Evolutionary conservation across 2,888 invertebrate species (phyloP), one percentile per base, ranked within the genome.

Genomic region (Melinopterus prodromus): DNA sequence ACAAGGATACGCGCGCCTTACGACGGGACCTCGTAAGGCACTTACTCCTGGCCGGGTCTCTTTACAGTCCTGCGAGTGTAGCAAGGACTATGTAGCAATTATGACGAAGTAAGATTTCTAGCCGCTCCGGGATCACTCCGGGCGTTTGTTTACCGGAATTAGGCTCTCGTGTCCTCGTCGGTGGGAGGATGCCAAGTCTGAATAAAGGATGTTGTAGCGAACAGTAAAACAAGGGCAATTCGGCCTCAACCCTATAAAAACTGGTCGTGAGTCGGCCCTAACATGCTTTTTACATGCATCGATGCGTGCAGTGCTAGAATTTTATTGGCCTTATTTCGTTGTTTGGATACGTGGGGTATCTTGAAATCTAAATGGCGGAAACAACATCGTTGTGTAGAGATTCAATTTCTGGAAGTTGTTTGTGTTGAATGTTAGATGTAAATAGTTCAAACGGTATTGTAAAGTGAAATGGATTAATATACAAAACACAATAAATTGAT

Each of bases 41-140:
- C 53, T 53, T 53, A 53, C 53, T 53, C 53, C 53, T 53, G 3
- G 53, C 5, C 53, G 53, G 53, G 53, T 53, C 53, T 53, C 53
- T 53, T 53, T 53, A 53, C 53, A 53, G 53, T 53, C 53, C 53
- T 53, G 53, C 53, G 53, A 53, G 53, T 53, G 53, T 2, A 53
- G 9, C 53, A 53, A 53, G 53, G 5, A 53, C 53, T 53, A 7
- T 53, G 53, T 53, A 53, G 53, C 53, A 53, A 53, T 53, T 53
- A 53, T 53, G 53, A 53, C 53, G 53, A 53, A 53, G 53, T 53
- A 53, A 53, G 53, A 53, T 53, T 53, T 53, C 53, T 53, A 53
- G 53, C 12, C 53, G 53, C 53, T 53, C 53, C 53, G 53, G 53
- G 53, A 53, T 53, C 53, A 53, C 53, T 53, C 26, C 26, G 26